Evolutionary conservation across 2,113 vertebrate species (phyloP), one percentile per base, ranked within the genome.

Genomic region (Pachypanchax playfairii): DNA sequence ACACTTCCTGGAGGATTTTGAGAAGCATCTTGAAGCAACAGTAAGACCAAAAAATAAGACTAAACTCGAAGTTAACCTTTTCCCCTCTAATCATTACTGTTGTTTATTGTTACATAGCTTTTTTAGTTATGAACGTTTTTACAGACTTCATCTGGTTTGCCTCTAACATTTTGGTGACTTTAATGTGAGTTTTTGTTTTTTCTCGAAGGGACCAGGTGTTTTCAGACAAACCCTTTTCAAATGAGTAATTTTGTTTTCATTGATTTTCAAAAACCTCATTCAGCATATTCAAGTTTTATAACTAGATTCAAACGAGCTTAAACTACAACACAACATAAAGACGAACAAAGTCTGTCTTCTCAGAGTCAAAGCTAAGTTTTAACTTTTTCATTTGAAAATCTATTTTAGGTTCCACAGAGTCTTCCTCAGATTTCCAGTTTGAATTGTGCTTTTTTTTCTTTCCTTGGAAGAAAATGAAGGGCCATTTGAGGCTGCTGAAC

Each of bases 1-100:
- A 6, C 91, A 79, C 47, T 98, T 99, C 89, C 85, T 99, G 71
- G 96, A 99, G 69, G 94, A 98, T 41, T 98, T 99, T 85, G 97
- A 98, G 77, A 98, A 92, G 85, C 89, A 92, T 65, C 92, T 99
- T 64, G 97, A 98, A 90, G 83, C 86, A 17, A 89, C 94, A 61
- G 96, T 98, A 93, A 90, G 93, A 24, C 17, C 54, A 33, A 31
- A 35, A n/a, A n/a, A n/a, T n/a, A n/a, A n/a, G n/a, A n/a, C n/a
- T n/a, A n/a, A n/a, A n/a, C n/a, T n/a, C n/a, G n/a, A n/a, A n/a
- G n/a, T n/a, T n/a, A n/a, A n/a, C n/a, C n/a, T n/a, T n/a, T n/a
- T n/a, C n/a, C n/a, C n/a, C n/a, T 33, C 31, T 33, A 2, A 33
- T 21, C 5, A 36, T 46, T 22, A 1, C 0, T 13, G 2, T 29